Conservation (phyloP, 2,113 vertebrate genomes). For the Rana temporaria region DNA sequence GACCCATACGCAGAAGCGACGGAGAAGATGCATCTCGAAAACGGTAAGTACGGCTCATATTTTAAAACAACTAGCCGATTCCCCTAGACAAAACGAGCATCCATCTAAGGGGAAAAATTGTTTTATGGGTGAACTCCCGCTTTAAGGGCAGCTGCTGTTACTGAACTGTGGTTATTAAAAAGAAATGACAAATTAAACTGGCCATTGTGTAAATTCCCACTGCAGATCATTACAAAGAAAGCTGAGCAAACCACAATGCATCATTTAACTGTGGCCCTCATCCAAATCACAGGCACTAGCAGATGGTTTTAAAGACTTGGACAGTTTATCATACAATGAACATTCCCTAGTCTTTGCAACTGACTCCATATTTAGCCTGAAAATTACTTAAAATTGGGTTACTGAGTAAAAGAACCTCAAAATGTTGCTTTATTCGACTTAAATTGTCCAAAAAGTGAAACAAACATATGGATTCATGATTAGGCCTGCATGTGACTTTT, state of each 20-base stretch:
- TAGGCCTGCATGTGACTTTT: slow-evolving; percentile 5
- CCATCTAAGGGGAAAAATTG: too few species aligned
- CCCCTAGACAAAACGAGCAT: too few species aligned
- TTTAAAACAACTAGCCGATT: too few species aligned
- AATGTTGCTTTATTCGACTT: not conserved
- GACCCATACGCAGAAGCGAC: too few species aligned
- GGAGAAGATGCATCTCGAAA: too few species aligned
- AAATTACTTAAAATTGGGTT: not conserved
- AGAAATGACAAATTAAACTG: not conserved
- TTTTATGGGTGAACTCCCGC: too few species aligned
- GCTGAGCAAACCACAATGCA: slow-evolving; percentile 17
- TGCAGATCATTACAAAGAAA: slow-evolving; percentile 12
- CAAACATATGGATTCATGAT: slow-evolving; percentile 27
- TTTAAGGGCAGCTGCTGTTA: too few species aligned
- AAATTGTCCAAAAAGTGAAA: not conserved
- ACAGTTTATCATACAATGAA: not conserved
- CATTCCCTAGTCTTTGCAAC: slow-evolving; percentile 13
- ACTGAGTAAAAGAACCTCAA: not conserved
- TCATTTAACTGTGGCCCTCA: slow-evolving; percentile 17
- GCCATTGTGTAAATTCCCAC: not conserved
- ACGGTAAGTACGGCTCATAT: too few species aligned
- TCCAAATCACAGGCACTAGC: not conserved
- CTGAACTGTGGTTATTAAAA: not conserved
- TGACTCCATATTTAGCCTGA: slow-evolving; percentile 5
- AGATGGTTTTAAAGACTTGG: slow-evolving; percentile 16